Conservation (phyloP, 2,113 vertebrate genomes). For the Gallinago paraguaiae region DNA sequence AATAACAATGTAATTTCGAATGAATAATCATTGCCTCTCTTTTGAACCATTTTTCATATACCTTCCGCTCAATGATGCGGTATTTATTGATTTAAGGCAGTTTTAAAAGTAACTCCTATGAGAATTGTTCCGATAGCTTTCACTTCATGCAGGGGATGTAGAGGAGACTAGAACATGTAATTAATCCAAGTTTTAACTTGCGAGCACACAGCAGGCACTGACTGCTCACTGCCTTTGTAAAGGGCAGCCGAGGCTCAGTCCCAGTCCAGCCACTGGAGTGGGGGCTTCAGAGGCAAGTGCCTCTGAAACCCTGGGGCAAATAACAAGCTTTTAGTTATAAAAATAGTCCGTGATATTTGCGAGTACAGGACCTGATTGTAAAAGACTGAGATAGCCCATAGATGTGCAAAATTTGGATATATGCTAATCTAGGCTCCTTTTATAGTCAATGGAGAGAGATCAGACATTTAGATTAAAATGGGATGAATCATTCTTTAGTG, state of each 20-base stretch:
- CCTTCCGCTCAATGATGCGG: background rate
- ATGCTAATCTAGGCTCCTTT: constrained; percentile 56
- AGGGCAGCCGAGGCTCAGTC: background rate
- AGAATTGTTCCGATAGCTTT: background rate
- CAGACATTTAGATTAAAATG: background rate
- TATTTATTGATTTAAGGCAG: background rate
- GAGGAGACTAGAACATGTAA: background rate
- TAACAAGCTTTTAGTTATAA: background rate
- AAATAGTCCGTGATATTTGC: background rate
- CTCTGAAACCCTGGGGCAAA: background rate
- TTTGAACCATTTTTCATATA: background rate
- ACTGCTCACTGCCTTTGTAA: background rate
- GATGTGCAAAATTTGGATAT: constrained; percentile 20
- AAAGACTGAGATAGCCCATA: constrained; percentile 31
- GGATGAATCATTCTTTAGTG: constrained; percentile 42
- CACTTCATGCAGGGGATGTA: background rate
- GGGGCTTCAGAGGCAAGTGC: background rate
- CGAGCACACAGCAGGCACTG: background rate
- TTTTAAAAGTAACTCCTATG: background rate
- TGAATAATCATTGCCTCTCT: background rate
- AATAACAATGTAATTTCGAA: background rate
- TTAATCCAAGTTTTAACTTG: background rate
- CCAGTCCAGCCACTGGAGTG: background rate
- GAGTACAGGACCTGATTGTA: background rate
- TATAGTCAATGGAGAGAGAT: constrained; percentile 50